Base-by-base conservation (phyloP, 2,888 invertebrate genomes). In the Oscheius sp. region DNA sequence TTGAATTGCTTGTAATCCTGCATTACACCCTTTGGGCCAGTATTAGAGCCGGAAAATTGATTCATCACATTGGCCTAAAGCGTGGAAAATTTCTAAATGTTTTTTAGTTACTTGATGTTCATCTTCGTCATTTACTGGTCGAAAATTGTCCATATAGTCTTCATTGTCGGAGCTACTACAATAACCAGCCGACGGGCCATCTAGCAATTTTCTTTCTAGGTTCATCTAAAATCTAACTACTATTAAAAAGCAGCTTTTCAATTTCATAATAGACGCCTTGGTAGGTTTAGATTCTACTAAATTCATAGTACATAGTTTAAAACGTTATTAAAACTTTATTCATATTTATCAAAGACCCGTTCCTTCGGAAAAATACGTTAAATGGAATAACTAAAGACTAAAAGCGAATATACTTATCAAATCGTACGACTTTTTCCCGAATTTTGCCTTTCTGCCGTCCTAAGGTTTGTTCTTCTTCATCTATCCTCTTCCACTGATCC, bases 81-180 rank as follows among this genome's bases (percentile, higher is more conserved):
- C n/a, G n/a, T n/a, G n/a, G n/a, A 26, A 9, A 14, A 47, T 14
- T 8, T 1, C 6, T 8, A 24, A 17, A 22, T 51, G 12, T 20
- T 8, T n/a, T 17, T 6, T 6, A 22, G 5, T 5, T 22, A 67
- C 70, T 54, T 77, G 75, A 62, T 77, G 77, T 17, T 71, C 67
- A 50, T 77, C 77, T 3, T 75, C 77, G 51, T 77, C 75, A 33
- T 74, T 75, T 1, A 70, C 74, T 20, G 75, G 78, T 45, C 71
- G 71, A 66, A 74, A 78, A n/a, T 72, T 76, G 8, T 74, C 78
- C 12, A 41, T 20, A 41, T 14, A 14, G 41, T 41, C 20, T 65
- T 84, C 84, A n/a, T 80, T 83, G 26, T 84, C 84, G 5, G 84
- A 85, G 54, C 78, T 78, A 56, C 82, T 82, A 68, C 84, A 85